These are phyloP conservation scores for Muscidifurax raptorellus DNA, from an alignment of 1,140 invertebrate species.

Conservation along the genomic window DNA sequence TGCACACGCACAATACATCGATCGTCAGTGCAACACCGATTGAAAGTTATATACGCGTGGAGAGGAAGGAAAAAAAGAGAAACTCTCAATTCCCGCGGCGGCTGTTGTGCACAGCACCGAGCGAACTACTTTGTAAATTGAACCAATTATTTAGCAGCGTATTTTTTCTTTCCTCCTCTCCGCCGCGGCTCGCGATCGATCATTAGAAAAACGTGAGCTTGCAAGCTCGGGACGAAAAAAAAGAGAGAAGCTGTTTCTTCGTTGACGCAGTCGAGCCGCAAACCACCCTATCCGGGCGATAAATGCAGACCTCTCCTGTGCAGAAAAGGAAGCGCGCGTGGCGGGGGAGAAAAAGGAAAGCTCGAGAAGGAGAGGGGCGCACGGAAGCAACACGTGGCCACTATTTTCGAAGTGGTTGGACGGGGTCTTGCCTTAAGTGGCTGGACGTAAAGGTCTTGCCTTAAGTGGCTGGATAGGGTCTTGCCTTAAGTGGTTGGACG, in stretches of 20 bases:
- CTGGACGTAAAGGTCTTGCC: too few relatives aligned
- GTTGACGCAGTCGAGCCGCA: too few relatives aligned
- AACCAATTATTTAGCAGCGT: not conserved
- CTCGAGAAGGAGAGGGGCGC: not conserved
- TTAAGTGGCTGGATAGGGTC: too few relatives aligned
- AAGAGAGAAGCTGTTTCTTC: too few relatives aligned
- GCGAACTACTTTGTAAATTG: not conserved
- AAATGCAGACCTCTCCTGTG: not conserved
- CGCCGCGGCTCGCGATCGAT: not conserved
- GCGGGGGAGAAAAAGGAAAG: conserved; percentile 4
- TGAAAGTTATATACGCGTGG: not conserved
- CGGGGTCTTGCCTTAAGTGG: too few relatives aligned
- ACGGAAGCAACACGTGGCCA: conserved; percentile 49
- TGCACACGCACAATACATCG: not conserved
- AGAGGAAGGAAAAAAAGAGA: not conserved
- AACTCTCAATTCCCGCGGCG: not conserved
- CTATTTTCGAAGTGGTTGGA: too few relatives aligned
- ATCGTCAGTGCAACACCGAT: not conserved
- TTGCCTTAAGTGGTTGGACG: too few relatives aligned
- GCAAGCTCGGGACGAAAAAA: not conserved
- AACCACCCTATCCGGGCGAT: too few relatives aligned
- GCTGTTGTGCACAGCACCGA: not conserved
- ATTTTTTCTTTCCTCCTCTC: conserved; percentile 2
- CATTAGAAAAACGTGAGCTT: not conserved
- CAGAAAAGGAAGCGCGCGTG: not conserved